Conservation (phyloP, 2,888 invertebrate species). For the Steinernema carpocapsae region DNA sequence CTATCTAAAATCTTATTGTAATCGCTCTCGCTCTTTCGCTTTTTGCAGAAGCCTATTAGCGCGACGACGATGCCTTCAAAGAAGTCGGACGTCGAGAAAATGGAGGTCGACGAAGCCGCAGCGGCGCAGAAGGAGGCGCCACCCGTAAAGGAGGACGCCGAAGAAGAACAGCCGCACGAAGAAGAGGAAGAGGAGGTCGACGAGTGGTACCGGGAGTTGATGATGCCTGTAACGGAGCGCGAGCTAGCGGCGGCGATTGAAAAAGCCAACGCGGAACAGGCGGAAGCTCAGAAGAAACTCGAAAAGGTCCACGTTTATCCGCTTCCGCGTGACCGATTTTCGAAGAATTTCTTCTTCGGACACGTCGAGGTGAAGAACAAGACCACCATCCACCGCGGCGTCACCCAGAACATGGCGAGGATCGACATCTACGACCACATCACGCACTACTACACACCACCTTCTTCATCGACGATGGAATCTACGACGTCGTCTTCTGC, state of each 20-base stretch:
- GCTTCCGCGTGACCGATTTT: conserved; percentile 21
- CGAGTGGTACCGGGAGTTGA: no score
- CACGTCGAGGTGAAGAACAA: not conserved
- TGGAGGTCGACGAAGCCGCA: conserved; percentile 20
- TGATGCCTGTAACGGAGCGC: no score
- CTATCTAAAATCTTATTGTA: not conserved
- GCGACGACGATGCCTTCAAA: no score
- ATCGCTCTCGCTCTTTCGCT: no score
- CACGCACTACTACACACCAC: not conserved
- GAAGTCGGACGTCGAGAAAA: not conserved
- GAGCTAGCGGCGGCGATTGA: no score
- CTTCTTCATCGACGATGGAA: conserved; percentile 15
- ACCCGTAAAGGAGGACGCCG: not conserved
- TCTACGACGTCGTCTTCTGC: conserved; percentile 30
- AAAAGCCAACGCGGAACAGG: no score
- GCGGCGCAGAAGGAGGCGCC: not conserved
- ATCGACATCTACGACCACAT: conserved; percentile 18
- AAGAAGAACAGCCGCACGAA: no score
- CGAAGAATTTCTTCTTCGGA: conserved; percentile 21
- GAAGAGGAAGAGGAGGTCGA: no score
- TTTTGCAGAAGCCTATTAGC: no score
- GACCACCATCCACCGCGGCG: not conserved
- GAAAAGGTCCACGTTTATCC: conserved; percentile 19
- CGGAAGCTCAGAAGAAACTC: not conserved
- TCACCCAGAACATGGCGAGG: not conserved